Percentiles rank a stretch among this genome's conserved stretches.
phyloP scores from a whole-genome alignment of 2,113 vertebrate species.

The Sardina pilchardus region DNA sequence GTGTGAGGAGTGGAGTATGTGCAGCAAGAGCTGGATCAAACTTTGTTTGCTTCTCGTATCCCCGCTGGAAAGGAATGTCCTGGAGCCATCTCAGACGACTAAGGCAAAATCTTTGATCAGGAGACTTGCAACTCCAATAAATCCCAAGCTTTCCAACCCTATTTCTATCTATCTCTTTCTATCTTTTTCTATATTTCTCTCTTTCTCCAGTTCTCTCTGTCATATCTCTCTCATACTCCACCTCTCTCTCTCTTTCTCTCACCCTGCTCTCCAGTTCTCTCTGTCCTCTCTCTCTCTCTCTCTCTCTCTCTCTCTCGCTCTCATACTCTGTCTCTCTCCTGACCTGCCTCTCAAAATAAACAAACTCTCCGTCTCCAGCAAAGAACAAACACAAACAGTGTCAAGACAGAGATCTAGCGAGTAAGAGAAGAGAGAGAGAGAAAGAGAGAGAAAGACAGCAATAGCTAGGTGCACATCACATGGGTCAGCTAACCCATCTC shows the following conservation, averaged over 20 bases:
- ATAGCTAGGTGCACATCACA: not conserved
- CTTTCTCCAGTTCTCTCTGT: not conserved
- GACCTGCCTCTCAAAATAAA: not conserved
- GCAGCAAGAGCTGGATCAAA: not conserved
- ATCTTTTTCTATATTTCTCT: no score
- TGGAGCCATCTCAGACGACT: conserved; percentile 45
- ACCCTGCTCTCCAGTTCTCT: not conserved
- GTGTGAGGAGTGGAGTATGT: not conserved
- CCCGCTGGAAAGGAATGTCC: not conserved
- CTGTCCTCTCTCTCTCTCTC: not conserved
- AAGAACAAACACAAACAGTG: not conserved
- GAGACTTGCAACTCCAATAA: not conserved
- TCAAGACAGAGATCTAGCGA: not conserved
- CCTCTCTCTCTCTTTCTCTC: no score
- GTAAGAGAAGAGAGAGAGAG: not conserved
- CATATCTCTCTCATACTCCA: no score
- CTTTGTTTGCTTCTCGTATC: not conserved
- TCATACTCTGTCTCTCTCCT: not conserved
- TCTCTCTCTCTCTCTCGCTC: not conserved
- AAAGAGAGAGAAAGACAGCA: not conserved
- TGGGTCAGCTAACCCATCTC: not conserved
- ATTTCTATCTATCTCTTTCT: no score
- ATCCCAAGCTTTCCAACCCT: not conserved
- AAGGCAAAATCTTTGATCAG: not conserved
- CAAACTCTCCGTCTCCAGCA: not conserved